Conservation (phyloP, 2,113 vertebrate genomes). For the Antechinus flavipes region DNA sequence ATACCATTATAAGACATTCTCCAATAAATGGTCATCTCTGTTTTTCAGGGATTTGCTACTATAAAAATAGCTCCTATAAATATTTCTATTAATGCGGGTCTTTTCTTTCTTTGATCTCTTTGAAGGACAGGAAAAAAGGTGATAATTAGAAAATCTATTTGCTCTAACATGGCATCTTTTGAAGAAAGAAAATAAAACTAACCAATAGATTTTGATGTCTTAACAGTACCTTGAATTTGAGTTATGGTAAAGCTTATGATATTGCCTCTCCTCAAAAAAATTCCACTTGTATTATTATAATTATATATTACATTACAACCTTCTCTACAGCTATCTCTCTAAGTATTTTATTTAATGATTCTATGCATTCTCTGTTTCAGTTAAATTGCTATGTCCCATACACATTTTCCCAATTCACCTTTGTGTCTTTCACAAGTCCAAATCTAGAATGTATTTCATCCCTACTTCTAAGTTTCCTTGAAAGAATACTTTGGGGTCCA, state of each 20-base stretch:
- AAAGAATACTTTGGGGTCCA: no score
- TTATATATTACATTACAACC: neutral
- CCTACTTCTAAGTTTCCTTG: no score
- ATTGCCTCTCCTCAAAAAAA: neutral
- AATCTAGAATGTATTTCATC: no score
- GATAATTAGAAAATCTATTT: neutral
- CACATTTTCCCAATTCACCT: no score
- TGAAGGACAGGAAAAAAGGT: neutral
- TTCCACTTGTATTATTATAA: neutral
- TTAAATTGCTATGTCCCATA: no score
- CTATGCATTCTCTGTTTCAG: no score
- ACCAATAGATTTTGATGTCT: neutral
- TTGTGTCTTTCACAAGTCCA: no score
- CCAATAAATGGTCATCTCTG: neutral
- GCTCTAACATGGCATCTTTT: neutral
- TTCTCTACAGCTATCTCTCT: no score
- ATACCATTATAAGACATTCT: neutral
- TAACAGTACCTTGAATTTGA: neutral
- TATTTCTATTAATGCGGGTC: neutral
- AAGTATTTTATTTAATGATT: no score
- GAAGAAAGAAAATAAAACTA: constrained; percentile 25
- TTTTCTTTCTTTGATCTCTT: neutral
- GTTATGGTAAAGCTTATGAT: neutral
- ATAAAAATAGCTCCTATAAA: neutral
- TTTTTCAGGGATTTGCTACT: neutral